Base-by-base conservation (phyloP, 2,113 vertebrate species). In the Melanotaenia duboulayi region DNA sequence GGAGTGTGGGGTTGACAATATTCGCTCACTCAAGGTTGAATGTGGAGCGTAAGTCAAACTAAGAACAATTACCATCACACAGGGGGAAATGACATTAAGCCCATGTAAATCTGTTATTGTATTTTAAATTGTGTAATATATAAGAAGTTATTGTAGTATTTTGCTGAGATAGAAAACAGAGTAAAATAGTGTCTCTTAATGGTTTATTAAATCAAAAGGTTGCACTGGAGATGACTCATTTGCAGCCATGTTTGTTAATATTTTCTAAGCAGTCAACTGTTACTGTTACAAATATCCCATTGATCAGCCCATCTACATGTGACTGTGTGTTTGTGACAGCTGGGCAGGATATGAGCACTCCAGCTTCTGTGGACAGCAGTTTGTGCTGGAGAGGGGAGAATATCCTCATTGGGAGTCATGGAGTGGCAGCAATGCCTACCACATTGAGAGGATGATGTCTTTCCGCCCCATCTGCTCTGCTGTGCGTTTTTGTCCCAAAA, bases 391-490 rank as follows among this genome's bases (percentile, higher is more conserved):
- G 91, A 95, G 95, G 87, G 97, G 97, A 76, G 96, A 98, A 82
- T 99, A 98, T 83, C 97, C 97, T 19, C 95, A 95, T 84, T 98
- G 97, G 97, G 96, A 98, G 37, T 95, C 97, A 24, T 98, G 97
- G 97, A 99, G 97, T 0, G 97, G 97, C 84, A 98, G 96, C 93
- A 97, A 97, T 8, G 96, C 97, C 87, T 99, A 99, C 88, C 97
- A 97, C 92, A 95, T 96, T 1, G 97, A 99, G 90, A 96, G 95
- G 78, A 95, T 99, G 91, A 97, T 95, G 95, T 98, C 97, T 89
- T 98, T 98, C 95, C 96, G 96, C 83, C 97, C 97, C 79, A 93
- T 99, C 95, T 97, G 95, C 92, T 97, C 95, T 0, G 97, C 97
- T 25, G 97, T 99, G 87, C 96, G 96, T 96, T 62, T 76, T 11